phyloP scores from a whole-genome alignment of 2,888 invertebrate species.

The Psylliodes chrysocephalus region DNA sequence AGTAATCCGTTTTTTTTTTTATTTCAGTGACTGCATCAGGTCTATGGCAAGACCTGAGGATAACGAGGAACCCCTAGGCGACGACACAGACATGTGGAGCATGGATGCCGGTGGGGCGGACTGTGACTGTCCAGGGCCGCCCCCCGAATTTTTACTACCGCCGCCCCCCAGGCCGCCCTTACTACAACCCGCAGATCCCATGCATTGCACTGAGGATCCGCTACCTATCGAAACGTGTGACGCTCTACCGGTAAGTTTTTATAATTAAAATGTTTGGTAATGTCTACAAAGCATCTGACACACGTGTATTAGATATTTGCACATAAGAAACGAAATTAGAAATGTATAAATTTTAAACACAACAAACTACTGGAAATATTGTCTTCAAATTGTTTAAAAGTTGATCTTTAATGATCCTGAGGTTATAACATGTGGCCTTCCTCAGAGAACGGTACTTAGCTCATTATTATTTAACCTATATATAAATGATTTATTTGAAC shows the following conservation, averaged over 20 bases:
- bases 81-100: slow-evolving; percentile 71
- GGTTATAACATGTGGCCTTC: too few species aligned
- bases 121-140: slow-evolving; percentile 81
- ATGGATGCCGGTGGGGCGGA: slow-evolving; percentile 75
- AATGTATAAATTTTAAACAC: too few species aligned
- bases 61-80: slow-evolving; percentile 56
- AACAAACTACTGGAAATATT: too few species aligned
- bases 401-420: too few species aligned
- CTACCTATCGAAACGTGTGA: slow-evolving; percentile 80
- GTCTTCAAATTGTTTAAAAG: too few species aligned
- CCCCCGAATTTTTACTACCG: slow-evolving; percentile 79
- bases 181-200: slow-evolving; percentile 72
- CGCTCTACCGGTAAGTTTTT: slow-evolving; percentile 80
- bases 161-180: slow-evolving; percentile 81
- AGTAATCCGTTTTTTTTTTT: background rate
- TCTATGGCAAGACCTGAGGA: slow-evolving; percentile 61
- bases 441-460: too few species aligned
- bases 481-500: too few species aligned
- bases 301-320: too few species aligned
- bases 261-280: too few species aligned
- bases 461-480: too few species aligned
- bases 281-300: too few species aligned
- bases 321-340: too few species aligned
- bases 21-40: slow-evolving; percentile 46
- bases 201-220: slow-evolving; percentile 77